These are phyloP conservation scores for Sebastes schlegelii DNA, from an alignment of 2,113 vertebrate species.

Conservation along the genomic window DNA sequence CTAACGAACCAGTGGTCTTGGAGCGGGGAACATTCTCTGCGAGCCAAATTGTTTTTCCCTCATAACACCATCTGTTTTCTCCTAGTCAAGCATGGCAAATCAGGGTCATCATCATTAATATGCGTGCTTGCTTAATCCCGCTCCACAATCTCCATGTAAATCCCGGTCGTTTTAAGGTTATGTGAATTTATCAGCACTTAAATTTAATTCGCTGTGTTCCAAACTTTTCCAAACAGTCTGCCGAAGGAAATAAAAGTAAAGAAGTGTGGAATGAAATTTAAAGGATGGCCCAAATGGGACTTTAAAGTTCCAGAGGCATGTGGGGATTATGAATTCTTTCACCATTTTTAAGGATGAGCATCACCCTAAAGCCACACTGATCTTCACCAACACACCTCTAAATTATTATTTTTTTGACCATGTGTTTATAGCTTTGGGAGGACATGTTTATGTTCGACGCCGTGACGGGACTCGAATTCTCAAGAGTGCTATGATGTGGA, in stretches of 20 bases:
- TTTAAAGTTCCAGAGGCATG: not conserved
- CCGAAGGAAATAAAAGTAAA: not conserved
- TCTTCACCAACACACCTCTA: conserved; percentile 39
- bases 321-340: conserved; percentile 31
- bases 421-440: conserved; percentile 55
- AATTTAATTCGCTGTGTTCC: conserved; percentile 9
- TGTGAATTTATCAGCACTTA: conserved; percentile 22
- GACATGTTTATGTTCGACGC: conserved; percentile 69
- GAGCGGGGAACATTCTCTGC: conserved; percentile 50
- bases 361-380: conserved; percentile 6
- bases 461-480: conserved; percentile 66
- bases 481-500: conserved; percentile 68
- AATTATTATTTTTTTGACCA: conserved; percentile 44
- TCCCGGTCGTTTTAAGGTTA: conserved; percentile 29
- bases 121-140: conserved; percentile 52
- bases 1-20: conserved; percentile 65
- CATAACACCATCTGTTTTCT: conserved; percentile 72
- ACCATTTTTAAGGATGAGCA: conserved; percentile 25
- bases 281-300: conserved; percentile 5
- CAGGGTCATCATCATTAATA: conserved; percentile 72
- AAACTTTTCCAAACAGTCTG: not conserved
- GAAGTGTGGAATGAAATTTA: conserved; percentile 2
- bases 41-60: conserved; percentile 62
- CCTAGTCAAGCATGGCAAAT: conserved; percentile 66
- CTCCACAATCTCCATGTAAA: conserved; percentile 23